phyloP scores from a whole-genome alignment of 1,140 invertebrate genomes.

The Aleiodes sp. region DNA sequence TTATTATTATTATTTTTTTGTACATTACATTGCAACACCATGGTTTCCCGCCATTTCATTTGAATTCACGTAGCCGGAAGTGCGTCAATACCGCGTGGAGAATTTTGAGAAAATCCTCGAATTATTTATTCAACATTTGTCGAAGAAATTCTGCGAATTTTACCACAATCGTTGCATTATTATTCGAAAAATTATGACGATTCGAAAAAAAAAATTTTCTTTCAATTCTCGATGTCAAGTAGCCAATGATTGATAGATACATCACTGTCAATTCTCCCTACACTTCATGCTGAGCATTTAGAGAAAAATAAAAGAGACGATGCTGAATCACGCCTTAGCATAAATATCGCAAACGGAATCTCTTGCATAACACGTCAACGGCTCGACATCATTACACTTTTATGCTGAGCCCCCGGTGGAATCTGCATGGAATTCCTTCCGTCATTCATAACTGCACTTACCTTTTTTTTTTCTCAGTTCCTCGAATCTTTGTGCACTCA shows the following conservation, averaged over 20 bases:
- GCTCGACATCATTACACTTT: not conserved
- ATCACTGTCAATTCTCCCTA: too few relatives aligned
- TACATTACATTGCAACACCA: not conserved
- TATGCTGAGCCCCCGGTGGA: not conserved
- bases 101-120: too few relatives aligned
- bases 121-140: too few relatives aligned
- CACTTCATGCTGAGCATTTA: too few relatives aligned
- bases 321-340: slow-evolving; percentile 40
- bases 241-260: too few relatives aligned
- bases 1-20: not conserved
- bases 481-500: too few relatives aligned
- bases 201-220: not conserved
- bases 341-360: slow-evolving; percentile 28
- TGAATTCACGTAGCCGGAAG: slow-evolving; percentile 10
- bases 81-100: slow-evolving; percentile 6
- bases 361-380: slow-evolving; percentile 36
- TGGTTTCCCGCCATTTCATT: not conserved
- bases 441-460: not conserved
- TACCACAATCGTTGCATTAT: too few relatives aligned
- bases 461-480: not conserved
- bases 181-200: too few relatives aligned
- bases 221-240: not conserved
- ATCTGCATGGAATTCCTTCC: not conserved
- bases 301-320: too few relatives aligned
- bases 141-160: too few relatives aligned